Conservation (phyloP, 2,888 invertebrate genomes). For the Seira musarum region DNA sequence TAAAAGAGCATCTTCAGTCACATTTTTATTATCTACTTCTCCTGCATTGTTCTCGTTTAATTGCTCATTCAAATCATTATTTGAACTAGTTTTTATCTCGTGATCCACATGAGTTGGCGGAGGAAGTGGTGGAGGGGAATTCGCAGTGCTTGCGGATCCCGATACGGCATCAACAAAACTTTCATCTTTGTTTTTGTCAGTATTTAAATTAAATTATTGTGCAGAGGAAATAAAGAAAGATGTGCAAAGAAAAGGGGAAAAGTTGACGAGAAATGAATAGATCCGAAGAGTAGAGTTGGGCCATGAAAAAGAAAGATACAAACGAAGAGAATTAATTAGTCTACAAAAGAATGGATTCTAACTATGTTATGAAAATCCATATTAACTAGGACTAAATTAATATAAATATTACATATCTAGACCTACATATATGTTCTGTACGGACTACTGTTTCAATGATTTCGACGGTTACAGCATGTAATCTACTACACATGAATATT, state of each 20-base stretch:
- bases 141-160: conserved; percentile 39
- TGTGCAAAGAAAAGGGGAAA: not conserved
- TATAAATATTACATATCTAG: too few species aligned
- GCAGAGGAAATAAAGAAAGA: not conserved
- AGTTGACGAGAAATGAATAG: not conserved
- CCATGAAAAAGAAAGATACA: conserved; percentile 20
- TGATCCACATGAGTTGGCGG: conserved; percentile 13
- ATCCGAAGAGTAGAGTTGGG: conserved; percentile 22
- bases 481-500: too few species aligned
- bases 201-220: conserved; percentile 6
- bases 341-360: conserved; percentile 5
- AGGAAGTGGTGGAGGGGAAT: conserved; percentile 39
- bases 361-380: too few species aligned
- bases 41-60: conserved; percentile 33
- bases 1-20: not conserved
- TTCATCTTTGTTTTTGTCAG: conserved; percentile 57
- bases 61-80: conserved; percentile 11
- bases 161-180: conserved; percentile 62
- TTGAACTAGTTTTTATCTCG: not conserved
- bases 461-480: too few species aligned
- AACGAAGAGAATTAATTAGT: conserved; percentile 30
- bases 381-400: too few species aligned
- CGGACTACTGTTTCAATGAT: too few species aligned
- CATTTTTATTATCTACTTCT: conserved; percentile 7
- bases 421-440: too few species aligned